Evolutionary conservation across 2,113 vertebrate genomes (phyloP), one percentile per base, ranked within the genome.

Genomic region (Chlorodrepanis virens): DNA sequence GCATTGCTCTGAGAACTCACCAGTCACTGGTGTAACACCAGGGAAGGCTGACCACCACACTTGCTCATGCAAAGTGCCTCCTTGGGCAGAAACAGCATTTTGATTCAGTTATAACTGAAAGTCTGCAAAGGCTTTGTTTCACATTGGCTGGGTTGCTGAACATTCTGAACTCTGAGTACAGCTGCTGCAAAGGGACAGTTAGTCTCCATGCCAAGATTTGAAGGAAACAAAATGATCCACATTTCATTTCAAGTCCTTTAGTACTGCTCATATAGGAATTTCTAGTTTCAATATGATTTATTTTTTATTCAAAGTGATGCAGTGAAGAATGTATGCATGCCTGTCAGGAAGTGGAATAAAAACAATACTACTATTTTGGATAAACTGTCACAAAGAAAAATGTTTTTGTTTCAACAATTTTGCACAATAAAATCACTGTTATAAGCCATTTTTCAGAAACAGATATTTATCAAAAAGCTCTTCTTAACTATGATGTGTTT

Each of bases 121-220:
- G 27, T 40, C 76, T 89, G 64, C 50, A 15, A 69, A 87, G 52
- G 35, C 86, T 92, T 94, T 93, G 50, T 92, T 94, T 93, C 56
- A 33, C 9, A 0, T 11, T 89, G 72, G 33, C 83, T 81, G 42
- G 47, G 39, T 78, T 87, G 69, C 33, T 15, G 68, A 93, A 87
- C 89, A 52, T 74, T 93, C 89, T 86, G 94, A 94, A 83, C 86
- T 82, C 87, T 28, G 35, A 90, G 64, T 77, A 78, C 87, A 90
- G 76, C 83, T 93, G 29, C 76, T 90, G 71, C 78, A 89, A 81
- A 89, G 80, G 71, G 76, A 78, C 76, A 67, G 54, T 81, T 80
- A 77, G 60, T 74, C 69, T 92, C 42, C 23, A 9, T 81, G 91
- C 76, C 89, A 94, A 90, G 70, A 81, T 67, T 29, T 5, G 31